Percentiles rank a stretch among this genome's conserved stretches.
These are phyloP conservation scores for Caenorhabditis panamensis DNA, from an alignment of 2,888 invertebrate genomes.

Conservation along the genomic window DNA sequence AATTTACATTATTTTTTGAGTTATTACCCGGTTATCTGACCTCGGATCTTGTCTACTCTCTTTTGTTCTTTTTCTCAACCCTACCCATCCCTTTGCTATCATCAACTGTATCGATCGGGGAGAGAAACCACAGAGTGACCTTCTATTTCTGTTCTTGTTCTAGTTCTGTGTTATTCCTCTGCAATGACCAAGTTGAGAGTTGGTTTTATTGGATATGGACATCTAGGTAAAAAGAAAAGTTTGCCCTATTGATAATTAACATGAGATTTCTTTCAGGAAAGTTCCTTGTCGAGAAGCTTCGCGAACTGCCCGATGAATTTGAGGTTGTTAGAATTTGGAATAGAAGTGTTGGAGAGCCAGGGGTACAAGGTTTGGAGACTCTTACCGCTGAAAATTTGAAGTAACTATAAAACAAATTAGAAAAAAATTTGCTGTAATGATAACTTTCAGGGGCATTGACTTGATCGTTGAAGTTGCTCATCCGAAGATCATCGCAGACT, in stretches of 20 bases:
- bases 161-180: neutral
- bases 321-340: constrained; percentile 77
- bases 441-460: constrained; percentile 73
- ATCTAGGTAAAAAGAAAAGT: constrained; percentile 75
- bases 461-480: constrained; percentile 84
- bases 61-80: no score
- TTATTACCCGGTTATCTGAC: no score
- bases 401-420: constrained; percentile 20
- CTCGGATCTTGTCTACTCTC: no score
- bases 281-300: constrained; percentile 75
- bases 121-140: neutral
- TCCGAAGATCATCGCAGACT: constrained; percentile 83
- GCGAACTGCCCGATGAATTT: constrained; percentile 65
- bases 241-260: no score
- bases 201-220: constrained; percentile 79
- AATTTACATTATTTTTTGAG: no score
- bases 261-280: constrained; percentile 73
- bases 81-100: no score
- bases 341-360: constrained; percentile 67
- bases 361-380: constrained; percentile 68
- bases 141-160: neutral
- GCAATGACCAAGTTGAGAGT: constrained; percentile 63
- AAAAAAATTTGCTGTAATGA: neutral
- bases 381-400: constrained; percentile 63
- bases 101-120: no score